These are phyloP conservation scores for Cosmorhoe ocellata DNA, from an alignment of 2,888 invertebrate genomes.

Conservation along the genomic window DNA sequence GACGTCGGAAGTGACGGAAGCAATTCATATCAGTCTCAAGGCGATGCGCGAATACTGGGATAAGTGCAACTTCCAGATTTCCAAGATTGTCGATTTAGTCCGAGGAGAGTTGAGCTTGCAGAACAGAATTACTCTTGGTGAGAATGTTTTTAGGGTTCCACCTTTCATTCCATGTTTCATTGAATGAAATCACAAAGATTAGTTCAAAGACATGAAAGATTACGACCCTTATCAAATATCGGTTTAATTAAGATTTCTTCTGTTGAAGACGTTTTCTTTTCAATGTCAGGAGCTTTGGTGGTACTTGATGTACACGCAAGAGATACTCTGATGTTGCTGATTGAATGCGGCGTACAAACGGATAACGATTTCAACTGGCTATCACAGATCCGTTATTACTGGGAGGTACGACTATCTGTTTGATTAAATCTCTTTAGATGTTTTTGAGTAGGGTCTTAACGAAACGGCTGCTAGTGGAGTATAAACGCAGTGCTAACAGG, in stretches of 20 bases:
- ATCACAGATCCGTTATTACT: slow-evolving; percentile 89
- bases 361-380: slow-evolving; percentile 96
- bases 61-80: slow-evolving; percentile 89
- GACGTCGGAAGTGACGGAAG: slow-evolving; percentile 93
- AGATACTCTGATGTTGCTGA: slow-evolving; percentile 89
- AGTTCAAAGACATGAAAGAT: too few relatives aligned
- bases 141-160: slow-evolving; percentile 19
- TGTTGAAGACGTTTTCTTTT: background rate
- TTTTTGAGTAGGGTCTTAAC: background rate
- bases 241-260: too few relatives aligned
- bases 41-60: slow-evolving; percentile 85
- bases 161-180: too few relatives aligned
- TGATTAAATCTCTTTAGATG: background rate
- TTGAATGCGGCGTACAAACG: slow-evolving; percentile 84
- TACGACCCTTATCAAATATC: too few relatives aligned
- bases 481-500: too few relatives aligned
- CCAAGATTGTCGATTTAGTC: slow-evolving; percentile 91
- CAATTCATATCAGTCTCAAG: slow-evolving; percentile 83
- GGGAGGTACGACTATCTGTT: slow-evolving; percentile 81
- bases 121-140: slow-evolving; percentile 93
- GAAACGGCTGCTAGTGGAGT: background rate
- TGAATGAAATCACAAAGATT: too few relatives aligned
- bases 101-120: slow-evolving; percentile 93
- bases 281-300: slow-evolving; percentile 88
- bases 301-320: slow-evolving; percentile 96